Conservation (phyloP, 2,888 invertebrate species). For the Fragum sueziense region DNA sequence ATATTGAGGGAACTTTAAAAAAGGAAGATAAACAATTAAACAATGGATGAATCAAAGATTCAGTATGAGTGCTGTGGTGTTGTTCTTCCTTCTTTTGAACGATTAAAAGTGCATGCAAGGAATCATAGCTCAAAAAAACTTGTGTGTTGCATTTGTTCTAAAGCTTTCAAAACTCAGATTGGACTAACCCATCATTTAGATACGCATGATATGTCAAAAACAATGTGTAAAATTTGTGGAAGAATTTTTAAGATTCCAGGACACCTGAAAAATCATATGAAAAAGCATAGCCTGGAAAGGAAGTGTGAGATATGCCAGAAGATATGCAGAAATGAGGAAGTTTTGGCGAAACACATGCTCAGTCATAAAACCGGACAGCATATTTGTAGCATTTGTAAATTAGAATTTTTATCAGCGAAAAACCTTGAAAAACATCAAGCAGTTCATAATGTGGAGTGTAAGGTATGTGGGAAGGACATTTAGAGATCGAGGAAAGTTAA, state of each 20-base stretch:
- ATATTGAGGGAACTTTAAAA: background rate
- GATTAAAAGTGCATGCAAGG: slow-evolving; percentile 9
- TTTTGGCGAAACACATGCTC: background rate
- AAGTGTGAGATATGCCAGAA: slow-evolving; percentile 15
- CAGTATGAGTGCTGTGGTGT: slow-evolving; percentile 31
- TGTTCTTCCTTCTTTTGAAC: background rate
- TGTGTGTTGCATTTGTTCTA: slow-evolving; percentile 16
- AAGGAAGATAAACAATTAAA: background rate
- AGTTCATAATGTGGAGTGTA: slow-evolving; percentile 25
- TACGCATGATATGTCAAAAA: slow-evolving; percentile 9
- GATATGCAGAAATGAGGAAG: background rate
- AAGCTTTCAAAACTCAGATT: slow-evolving; percentile 18
- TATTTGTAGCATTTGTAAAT: background rate
- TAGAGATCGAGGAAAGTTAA: slow-evolving; percentile 27
- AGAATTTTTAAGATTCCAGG: background rate
- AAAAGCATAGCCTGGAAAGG: slow-evolving; percentile 4
- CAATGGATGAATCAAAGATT: slow-evolving; percentile 1
- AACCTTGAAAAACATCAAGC: slow-evolving; percentile 3
- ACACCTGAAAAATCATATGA: slow-evolving; percentile 5
- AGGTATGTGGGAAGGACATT: slow-evolving; percentile 15
- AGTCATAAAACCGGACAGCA: slow-evolving; percentile 1
- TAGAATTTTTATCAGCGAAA: background rate
- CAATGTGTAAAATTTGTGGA: slow-evolving; percentile 10
- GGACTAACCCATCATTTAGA: slow-evolving; percentile 16
- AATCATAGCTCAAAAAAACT: slow-evolving; percentile 6